Conservation (phyloP, 2,113 vertebrate genomes). For the Dicaeum eximium region DNA sequence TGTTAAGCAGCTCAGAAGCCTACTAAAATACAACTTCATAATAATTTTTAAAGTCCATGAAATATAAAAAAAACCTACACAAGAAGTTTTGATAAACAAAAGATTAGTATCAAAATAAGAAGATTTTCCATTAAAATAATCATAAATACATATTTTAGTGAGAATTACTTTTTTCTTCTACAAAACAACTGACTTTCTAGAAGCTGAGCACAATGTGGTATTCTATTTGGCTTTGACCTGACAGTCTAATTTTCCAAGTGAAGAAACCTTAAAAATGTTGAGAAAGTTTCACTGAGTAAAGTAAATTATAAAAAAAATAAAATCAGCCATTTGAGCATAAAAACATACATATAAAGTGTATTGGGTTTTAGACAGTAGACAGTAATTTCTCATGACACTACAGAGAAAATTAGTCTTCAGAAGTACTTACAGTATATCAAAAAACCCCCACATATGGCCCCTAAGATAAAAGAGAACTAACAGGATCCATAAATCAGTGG, state of each 20-base stretch:
- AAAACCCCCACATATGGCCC: neutral
- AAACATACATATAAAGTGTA: conserved; percentile 35
- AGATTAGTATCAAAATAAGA: neutral
- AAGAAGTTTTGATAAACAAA: neutral
- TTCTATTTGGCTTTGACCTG: neutral
- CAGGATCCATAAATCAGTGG: conserved; percentile 3
- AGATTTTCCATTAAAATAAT: conserved; percentile 30
- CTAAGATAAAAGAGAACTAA: neutral
- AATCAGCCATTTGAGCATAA: conserved; percentile 7
- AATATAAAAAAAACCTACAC: neutral
- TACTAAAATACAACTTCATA: neutral
- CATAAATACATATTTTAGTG: neutral
- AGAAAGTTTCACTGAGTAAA: neutral
- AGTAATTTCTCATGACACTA: neutral
- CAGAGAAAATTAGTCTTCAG: conserved; percentile 1
- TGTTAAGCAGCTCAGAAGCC: neutral
- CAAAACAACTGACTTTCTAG: neutral
- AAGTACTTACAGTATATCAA: conserved; percentile 48
- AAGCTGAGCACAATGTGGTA: neutral
- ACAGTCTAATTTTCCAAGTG: neutral
- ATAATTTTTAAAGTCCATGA: neutral
- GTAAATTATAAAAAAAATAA: neutral
- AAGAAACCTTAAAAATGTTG: neutral
- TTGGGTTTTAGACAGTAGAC: conserved; percentile 14
- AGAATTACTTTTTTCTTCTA: neutral